Evolutionary conservation across 2,797 vertebrate species (phyloP).

Genomic region (Scomberomorus guttatus): DNA sequence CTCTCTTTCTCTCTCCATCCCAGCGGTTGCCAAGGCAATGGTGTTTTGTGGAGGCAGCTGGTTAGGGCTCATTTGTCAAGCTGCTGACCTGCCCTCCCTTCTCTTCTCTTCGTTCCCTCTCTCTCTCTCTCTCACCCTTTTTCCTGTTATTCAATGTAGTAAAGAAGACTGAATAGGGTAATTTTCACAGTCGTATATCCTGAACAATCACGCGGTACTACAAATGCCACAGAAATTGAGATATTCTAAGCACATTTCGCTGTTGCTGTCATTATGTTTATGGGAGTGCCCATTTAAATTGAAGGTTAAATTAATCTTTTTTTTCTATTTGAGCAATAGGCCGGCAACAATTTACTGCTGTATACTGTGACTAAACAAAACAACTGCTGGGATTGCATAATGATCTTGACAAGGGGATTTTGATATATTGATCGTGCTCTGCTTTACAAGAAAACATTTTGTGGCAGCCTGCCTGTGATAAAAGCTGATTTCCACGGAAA

Average conservation of each 20-base stretch:
- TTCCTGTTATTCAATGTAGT: not conserved
- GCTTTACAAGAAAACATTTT: not conserved
- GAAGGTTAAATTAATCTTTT: slow-evolving; percentile 6
- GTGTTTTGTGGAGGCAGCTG: slow-evolving; percentile 75
- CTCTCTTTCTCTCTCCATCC: slow-evolving; percentile 61
- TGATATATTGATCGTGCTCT: slow-evolving; percentile 19
- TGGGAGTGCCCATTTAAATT: slow-evolving; percentile 6
- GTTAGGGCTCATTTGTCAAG: slow-evolving; percentile 75
- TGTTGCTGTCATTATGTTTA: slow-evolving; percentile 11
- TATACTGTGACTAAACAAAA: slow-evolving; percentile 4
- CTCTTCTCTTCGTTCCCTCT: not conserved
- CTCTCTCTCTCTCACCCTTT: not conserved
- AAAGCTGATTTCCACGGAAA: slow-evolving; percentile 29
- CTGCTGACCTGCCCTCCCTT: slow-evolving; percentile 62
- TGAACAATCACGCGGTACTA: not conserved
- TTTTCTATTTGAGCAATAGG: not conserved
- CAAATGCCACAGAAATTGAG: not conserved
- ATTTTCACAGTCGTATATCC: slow-evolving; percentile 9
- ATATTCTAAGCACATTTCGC: not conserved
- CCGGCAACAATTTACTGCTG: not conserved
- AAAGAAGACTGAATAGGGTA: slow-evolving; percentile 27
- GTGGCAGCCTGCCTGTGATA: slow-evolving; percentile 28
- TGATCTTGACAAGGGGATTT: slow-evolving; percentile 28
- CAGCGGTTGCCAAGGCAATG: slow-evolving; percentile 78
- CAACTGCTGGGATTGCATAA: slow-evolving; percentile 1